A percentile compares a stretch with the other conserved stretches of the same genome.
These are phyloP conservation scores for Sprattus sprattus DNA, from an alignment of 2,113 vertebrate species.

Conservation along the genomic window DNA sequence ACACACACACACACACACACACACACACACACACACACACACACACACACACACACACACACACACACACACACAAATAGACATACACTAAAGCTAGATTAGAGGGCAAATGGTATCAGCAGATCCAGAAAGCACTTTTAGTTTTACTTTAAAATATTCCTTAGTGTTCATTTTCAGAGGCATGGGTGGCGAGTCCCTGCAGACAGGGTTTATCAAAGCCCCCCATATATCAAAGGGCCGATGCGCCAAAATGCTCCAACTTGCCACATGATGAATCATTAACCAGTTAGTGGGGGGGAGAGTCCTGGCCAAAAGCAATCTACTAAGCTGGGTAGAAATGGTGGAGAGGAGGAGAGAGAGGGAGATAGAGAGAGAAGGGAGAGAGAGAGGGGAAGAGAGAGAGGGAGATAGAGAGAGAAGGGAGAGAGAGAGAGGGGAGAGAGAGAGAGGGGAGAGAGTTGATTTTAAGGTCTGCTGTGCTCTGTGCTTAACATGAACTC, in stretches of 20 bases:
- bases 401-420: too few species aligned
- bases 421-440: constrained; percentile 8
- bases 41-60: constrained; percentile 31
- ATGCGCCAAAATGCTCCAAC: constrained; percentile 44
- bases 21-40: constrained; percentile 19
- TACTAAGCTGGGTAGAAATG: constrained; percentile 13
- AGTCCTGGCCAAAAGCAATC: constrained; percentile 24
- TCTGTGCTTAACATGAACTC: not conserved
- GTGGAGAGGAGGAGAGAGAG: not conserved
- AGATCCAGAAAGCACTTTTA: not conserved
- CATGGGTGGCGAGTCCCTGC: constrained; percentile 42
- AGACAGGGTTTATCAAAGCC: constrained; percentile 55
- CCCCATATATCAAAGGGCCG: constrained; percentile 53
- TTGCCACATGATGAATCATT: constrained; percentile 55
- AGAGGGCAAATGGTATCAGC: not conserved
- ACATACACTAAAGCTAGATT: not conserved
- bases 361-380: not conserved
- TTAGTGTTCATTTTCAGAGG: constrained; percentile 25
- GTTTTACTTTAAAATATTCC: not conserved
- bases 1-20: not conserved
- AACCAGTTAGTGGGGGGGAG: constrained; percentile 40
- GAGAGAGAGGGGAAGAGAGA: too few species aligned
- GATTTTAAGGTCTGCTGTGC: not conserved
- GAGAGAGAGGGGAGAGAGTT: not conserved
- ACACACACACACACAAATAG: constrained; percentile 26